These are phyloP conservation scores for Cirrhinus molitorella DNA, from an alignment of 2,797 vertebrate species.

Conservation along the genomic window DNA sequence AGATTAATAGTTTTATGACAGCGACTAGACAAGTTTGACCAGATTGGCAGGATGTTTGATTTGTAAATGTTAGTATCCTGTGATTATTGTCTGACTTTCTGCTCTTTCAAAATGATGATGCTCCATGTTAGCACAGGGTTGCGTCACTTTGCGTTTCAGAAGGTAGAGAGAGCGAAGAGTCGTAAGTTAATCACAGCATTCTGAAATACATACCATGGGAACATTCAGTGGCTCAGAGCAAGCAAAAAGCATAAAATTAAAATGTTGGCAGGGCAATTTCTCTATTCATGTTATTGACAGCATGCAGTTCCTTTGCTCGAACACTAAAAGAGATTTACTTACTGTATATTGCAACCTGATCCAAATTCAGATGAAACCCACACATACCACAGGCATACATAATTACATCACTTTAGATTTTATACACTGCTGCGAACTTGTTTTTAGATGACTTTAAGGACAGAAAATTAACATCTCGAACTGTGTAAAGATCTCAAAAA, in stretches of 20 bases:
- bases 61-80: background rate
- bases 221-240: constrained; percentile 8
- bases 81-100: constrained; percentile 17
- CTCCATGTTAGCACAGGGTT: background rate
- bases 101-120: background rate
- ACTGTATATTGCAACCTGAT: constrained; percentile 3
- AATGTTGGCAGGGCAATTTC: constrained; percentile 18
- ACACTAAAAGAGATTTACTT: constrained; percentile 1
- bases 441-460: background rate
- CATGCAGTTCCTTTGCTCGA: background rate
- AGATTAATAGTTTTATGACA: constrained; percentile 8
- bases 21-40: background rate
- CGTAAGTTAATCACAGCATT: constrained; percentile 16
- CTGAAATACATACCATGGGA: background rate
- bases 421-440: background rate
- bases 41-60: background rate
- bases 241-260: constrained; percentile 1
- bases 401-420: background rate
- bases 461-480: background rate
- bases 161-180: constrained; percentile 2
- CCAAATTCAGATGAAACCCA: background rate
- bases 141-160: constrained; percentile 1
- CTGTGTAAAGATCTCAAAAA: background rate
- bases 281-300: constrained; percentile 8
- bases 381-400: background rate